Conservation (phyloP, 1,140 invertebrate species). For the Mizuhopecten yessoensis region DNA sequence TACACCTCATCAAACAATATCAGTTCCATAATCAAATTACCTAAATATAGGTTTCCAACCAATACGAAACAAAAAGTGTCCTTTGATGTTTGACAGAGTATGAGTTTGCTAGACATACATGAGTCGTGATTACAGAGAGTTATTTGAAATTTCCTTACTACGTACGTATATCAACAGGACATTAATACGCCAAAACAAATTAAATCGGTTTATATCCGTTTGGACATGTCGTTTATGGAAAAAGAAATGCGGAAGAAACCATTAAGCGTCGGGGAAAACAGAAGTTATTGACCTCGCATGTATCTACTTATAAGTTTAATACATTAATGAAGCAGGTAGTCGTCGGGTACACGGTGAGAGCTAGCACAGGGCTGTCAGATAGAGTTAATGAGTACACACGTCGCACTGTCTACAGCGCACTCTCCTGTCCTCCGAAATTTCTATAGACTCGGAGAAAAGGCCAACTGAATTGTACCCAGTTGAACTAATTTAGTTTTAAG, state of each 20-base stretch:
- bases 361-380: not conserved
- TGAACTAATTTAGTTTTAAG: conserved; percentile 17
- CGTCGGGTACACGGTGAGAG: not conserved
- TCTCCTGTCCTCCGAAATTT: not conserved
- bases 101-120: not conserved
- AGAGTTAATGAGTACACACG: conserved; percentile 16
- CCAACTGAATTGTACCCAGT: conserved; percentile 24
- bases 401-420: not conserved
- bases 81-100: not conserved
- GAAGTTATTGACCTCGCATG: not conserved
- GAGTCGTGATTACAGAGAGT: not conserved
- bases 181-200: not conserved
- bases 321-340: not conserved
- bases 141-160: not conserved
- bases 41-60: not conserved
- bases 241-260: not conserved
- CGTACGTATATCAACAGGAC: not conserved
- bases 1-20: not conserved
- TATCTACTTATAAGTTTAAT: too few species aligned
- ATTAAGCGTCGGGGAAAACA: not conserved
- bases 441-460: conserved; percentile 38
- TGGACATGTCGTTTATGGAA: not conserved
- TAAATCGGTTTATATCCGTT: not conserved
- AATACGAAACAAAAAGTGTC: not conserved
- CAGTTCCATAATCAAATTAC: not conserved